Evolutionary conservation across 2,888 invertebrate genomes (phyloP).

Genomic region (Catocala fraxini): DNA sequence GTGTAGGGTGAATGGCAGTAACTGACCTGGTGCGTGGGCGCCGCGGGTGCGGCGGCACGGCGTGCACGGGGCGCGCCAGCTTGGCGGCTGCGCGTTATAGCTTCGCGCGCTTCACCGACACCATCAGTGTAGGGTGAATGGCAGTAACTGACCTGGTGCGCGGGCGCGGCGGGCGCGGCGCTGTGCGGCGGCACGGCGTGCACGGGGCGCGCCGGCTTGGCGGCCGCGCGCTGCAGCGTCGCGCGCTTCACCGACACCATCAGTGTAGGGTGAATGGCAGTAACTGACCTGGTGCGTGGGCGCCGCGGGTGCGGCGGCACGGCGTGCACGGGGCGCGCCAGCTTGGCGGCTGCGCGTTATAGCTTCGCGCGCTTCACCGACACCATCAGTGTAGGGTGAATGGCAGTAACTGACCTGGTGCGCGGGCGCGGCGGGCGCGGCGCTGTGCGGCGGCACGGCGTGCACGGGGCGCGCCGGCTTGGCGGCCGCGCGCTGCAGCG

Average conservation of each 20-base stretch:
- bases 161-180: conserved; percentile 48
- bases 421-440: conserved; percentile 48
- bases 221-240: conserved; percentile 90
- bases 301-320: too few relatives aligned
- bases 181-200: conserved; percentile 51
- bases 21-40: too few relatives aligned
- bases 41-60: too few relatives aligned
- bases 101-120: conserved; percentile 93
- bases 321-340: too few relatives aligned
- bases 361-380: too few relatives aligned
- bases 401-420: conserved; percentile 65
- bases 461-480: too few relatives aligned
- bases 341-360: too few relatives aligned
- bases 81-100: conserved; percentile 91
- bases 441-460: conserved; percentile 3
- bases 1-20: too few relatives aligned
- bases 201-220: too few relatives aligned
- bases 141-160: conserved; percentile 66
- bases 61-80: conserved; percentile 65
- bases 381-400: conserved; percentile 90
- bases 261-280: too few relatives aligned
- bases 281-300: too few relatives aligned
- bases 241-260: conserved; percentile 93
- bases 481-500: conserved; percentile 90
- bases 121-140: conserved; percentile 88